Base-by-base conservation (phyloP, 2,113 vertebrate species). In the Gavialis gangeticus region DNA sequence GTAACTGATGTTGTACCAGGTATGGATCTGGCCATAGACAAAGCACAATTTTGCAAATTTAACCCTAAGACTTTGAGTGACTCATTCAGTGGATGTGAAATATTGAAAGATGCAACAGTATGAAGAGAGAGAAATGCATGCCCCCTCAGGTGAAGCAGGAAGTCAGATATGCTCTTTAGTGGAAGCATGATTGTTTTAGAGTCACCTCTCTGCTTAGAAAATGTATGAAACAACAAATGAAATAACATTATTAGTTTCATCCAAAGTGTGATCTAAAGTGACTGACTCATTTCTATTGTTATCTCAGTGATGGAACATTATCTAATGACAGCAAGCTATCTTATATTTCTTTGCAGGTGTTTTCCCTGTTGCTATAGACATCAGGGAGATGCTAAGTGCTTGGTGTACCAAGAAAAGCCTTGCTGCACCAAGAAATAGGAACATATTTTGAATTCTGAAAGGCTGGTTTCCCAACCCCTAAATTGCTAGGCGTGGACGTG, bases 301-400 rank as follows among this genome's bases (percentile, higher is more conserved):
- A 56, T 59, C 9, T 80, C 12, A 82, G 75, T 62, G 25, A 25
- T 24, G 60, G 25, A 24, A 25, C 60, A 62, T 62, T 62, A 62
- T 21, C 86, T 22, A 21, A 67, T 1, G 0, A 2, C 64, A 71
- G 24, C 3, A 66, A 69, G 3, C 7, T 83, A 75, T 2, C 1
- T 81, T 69, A 0, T 4, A 79, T 87, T 89, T 18, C 9, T 75
- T 88, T 87, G 30, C 16, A 59, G 28, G 17, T 75, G 18, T 75
- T 79, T 66, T 93, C 4, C 5, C 27, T 62, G 46, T 13, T 85
- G 2, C 14, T 71, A 12, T 55, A 62, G 3, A 55, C 6, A 58
- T 14, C 18, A 22, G 3, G 4, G 3, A 90, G 27, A 71, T 76
- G 46, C 4, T 19, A 34, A 62, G 37, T 46, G 6, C 84, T 14